phyloP scores from a whole-genome alignment of 2,888 invertebrate species.

The Leistus spinibarbis region DNA sequence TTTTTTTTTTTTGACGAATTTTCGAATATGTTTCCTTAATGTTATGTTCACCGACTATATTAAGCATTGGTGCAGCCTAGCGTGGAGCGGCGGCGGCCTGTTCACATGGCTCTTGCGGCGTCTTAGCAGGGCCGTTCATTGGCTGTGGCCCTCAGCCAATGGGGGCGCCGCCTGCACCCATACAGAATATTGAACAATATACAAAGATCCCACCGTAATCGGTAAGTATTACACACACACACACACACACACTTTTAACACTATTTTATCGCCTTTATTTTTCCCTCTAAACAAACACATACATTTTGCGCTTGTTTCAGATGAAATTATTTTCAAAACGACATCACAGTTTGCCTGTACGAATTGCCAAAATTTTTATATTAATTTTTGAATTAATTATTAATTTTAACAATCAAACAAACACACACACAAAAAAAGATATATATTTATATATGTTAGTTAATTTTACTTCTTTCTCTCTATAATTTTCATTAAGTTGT shows the following conservation, averaged over 20 bases:
- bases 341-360: background rate
- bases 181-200: slow-evolving; percentile 23
- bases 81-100: slow-evolving; percentile 70
- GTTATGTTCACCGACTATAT: slow-evolving; percentile 70
- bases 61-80: slow-evolving; percentile 71
- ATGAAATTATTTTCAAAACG: slow-evolving; percentile 2
- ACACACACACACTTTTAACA: too few relatives aligned
- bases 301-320: background rate
- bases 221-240: too few relatives aligned
- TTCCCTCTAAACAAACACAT: background rate
- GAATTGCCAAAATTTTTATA: background rate
- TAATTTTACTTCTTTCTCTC: background rate
- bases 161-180: slow-evolving; percentile 28
- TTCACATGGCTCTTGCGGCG: slow-evolving; percentile 72
- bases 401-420: background rate
- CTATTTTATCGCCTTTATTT: too few relatives aligned
- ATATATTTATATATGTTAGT: background rate
- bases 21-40: slow-evolving; percentile 56
- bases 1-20: background rate
- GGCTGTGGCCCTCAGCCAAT: slow-evolving; percentile 52
- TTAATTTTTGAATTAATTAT: background rate
- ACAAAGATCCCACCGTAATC: background rate
- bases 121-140: slow-evolving; percentile 52
- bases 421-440: too few relatives aligned
- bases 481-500: background rate